These are phyloP conservation scores for Petrocephalus microphthalmus DNA, from an alignment of 2,113 vertebrate genomes.

Conservation along the genomic window DNA sequence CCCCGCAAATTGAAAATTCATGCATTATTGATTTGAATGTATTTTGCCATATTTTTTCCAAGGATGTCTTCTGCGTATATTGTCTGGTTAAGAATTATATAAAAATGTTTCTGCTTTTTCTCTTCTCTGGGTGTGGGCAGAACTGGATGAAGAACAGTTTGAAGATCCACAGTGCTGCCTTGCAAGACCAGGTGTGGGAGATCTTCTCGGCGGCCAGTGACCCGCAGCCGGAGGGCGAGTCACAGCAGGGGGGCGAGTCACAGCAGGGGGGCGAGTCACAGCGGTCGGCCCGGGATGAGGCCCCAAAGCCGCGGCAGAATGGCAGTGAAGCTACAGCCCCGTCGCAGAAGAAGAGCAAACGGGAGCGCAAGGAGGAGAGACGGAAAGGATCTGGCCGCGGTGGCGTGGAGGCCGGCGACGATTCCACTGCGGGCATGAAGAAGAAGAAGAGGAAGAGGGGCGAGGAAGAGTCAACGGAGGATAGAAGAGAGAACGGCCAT, in stretches of 20 bases:
- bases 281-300: neutral
- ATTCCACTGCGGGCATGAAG: conserved; percentile 33
- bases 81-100: neutral
- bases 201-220: conserved; percentile 70
- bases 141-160: conserved; percentile 97
- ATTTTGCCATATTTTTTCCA: neutral
- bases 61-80: neutral
- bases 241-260: neutral
- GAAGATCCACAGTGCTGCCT: conserved; percentile 58
- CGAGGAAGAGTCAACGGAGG: conserved; percentile 29
- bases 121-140: conserved; percentile 46
- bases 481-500: conserved; percentile 25
- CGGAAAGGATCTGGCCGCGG: conserved; percentile 67
- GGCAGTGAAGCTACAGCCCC: conserved; percentile 21
- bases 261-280: neutral
- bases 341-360: conserved; percentile 70
- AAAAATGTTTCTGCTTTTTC: neutral
- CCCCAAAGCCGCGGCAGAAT: neutral
- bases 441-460: conserved; percentile 47
- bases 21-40: neutral
- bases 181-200: conserved; percentile 84
- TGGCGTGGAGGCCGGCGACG: conserved; percentile 36
- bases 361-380: conserved; percentile 73
- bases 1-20: neutral
- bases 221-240: conserved; percentile 16